A percentile compares a stretch with the other conserved stretches of the same genome.
Evolutionary conservation across 2,113 vertebrate species (phyloP).

Genomic region (Tympanuchus pallidicinctus): DNA sequence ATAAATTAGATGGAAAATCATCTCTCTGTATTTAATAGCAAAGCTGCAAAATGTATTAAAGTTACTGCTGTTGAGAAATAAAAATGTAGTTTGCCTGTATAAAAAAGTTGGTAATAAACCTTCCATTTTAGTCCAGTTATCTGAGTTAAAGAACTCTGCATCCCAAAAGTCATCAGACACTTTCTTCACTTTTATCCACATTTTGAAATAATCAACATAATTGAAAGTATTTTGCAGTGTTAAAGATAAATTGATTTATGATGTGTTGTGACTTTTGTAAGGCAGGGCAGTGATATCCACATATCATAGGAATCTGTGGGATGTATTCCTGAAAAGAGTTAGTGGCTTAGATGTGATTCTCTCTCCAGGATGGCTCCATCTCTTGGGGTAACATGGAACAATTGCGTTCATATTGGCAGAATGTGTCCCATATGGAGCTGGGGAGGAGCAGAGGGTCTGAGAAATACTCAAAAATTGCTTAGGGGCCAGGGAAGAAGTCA

Average conservation of each 20-base stretch:
- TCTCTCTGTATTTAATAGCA: conserved; percentile 40
- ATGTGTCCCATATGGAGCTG: background rate
- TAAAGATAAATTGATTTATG: background rate
- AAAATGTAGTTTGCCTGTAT: background rate
- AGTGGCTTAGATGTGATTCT: background rate
- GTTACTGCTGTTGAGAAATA: background rate
- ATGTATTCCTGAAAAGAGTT: background rate
- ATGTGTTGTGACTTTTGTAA: background rate
- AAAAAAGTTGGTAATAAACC: background rate
- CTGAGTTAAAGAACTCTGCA: background rate
- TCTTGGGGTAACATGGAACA: background rate
- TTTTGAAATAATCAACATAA: background rate
- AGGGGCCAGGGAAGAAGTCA: too few relatives aligned
- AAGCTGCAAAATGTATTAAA: conserved; percentile 26
- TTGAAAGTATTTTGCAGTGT: background rate
- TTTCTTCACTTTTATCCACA: background rate
- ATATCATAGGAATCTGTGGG: background rate
- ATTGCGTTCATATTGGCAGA: background rate
- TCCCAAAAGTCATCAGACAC: background rate
- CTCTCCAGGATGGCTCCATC: background rate
- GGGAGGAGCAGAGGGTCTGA: background rate
- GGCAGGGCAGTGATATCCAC: background rate
- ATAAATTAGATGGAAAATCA: conserved; percentile 38
- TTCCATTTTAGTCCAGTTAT: background rate
- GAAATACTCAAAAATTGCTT: background rate